Evolutionary conservation across 2,888 invertebrate species (phyloP).

Genomic region (Ormyrus thymus): DNA sequence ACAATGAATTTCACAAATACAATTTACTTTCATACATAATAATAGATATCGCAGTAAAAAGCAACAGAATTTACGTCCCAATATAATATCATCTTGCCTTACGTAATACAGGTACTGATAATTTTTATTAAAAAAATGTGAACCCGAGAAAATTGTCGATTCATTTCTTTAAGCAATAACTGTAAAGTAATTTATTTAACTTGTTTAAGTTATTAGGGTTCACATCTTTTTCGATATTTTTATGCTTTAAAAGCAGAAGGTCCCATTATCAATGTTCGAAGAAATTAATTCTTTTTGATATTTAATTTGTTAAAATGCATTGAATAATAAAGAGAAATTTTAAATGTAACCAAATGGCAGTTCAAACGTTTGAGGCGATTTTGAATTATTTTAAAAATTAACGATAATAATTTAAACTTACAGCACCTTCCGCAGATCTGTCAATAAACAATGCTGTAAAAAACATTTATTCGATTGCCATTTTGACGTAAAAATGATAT

Average conservation of each 20-base stretch:
- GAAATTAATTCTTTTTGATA: constrained; percentile 14
- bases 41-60: constrained; percentile 27
- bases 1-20: not conserved
- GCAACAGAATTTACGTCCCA: constrained; percentile 43
- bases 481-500: constrained; percentile 20
- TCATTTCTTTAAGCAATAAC: too few species aligned
- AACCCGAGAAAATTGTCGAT: not conserved
- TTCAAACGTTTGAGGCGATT: not conserved
- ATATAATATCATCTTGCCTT: not conserved
- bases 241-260: constrained; percentile 51
- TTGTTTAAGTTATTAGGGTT: not conserved
- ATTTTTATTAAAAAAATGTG: constrained; percentile 16
- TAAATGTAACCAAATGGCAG: not conserved
- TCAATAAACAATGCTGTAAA: constrained; percentile 8
- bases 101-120: not conserved
- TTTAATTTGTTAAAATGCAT: not conserved
- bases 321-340: not conserved
- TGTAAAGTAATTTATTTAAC: too few species aligned
- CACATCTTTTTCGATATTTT: constrained; percentile 29
- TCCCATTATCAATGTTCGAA: constrained; percentile 37
- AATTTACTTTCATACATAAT: not conserved
- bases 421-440: not conserved
- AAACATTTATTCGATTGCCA: constrained; percentile 22
- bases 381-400: not conserved
- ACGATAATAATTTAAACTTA: constrained; percentile 14